These are phyloP conservation scores for Ondatra zibethicus DNA, from an alignment of 2,113 vertebrate genomes.

Conservation along the genomic window DNA sequence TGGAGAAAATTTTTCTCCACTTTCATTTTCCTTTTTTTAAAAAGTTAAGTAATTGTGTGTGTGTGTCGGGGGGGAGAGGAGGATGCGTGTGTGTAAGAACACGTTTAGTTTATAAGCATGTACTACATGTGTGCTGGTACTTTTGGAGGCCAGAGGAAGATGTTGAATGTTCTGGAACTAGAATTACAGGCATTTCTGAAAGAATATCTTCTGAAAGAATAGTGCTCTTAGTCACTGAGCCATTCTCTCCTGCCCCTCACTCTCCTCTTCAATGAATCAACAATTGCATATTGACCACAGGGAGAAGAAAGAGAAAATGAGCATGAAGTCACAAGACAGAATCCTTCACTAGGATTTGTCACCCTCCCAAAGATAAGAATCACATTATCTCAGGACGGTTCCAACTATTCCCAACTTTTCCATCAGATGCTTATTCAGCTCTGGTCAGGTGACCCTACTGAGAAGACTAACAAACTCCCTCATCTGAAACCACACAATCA, in stretches of 20 bases:
- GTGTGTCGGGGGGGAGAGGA: too few relatives aligned
- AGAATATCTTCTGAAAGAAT: not conserved
- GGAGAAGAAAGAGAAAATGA: not conserved
- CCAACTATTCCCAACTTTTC: not conserved
- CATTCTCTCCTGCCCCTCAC: not conserved
- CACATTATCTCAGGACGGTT: not conserved
- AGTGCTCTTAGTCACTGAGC: not conserved
- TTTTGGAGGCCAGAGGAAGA: not conserved
- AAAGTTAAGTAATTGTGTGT: not conserved
- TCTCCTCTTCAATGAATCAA: constrained; percentile 37
- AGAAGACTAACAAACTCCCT: constrained; percentile 27
- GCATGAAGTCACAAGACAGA: constrained; percentile 21
- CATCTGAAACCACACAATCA: constrained; percentile 32
- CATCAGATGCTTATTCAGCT: not conserved
- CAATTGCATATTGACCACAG: not conserved
- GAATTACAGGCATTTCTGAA: not conserved
- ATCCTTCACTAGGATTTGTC: not conserved
- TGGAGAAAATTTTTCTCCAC: not conserved
- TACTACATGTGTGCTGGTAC: not conserved
- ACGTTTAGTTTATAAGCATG: not conserved
- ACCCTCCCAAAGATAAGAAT: not conserved
- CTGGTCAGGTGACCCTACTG: not conserved
- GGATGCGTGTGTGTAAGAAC: not conserved
- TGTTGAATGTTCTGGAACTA: too few relatives aligned
- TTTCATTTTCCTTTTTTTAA: not conserved